Conservation (phyloP, 2,797 vertebrate species). For the Miichthys miiuy region DNA sequence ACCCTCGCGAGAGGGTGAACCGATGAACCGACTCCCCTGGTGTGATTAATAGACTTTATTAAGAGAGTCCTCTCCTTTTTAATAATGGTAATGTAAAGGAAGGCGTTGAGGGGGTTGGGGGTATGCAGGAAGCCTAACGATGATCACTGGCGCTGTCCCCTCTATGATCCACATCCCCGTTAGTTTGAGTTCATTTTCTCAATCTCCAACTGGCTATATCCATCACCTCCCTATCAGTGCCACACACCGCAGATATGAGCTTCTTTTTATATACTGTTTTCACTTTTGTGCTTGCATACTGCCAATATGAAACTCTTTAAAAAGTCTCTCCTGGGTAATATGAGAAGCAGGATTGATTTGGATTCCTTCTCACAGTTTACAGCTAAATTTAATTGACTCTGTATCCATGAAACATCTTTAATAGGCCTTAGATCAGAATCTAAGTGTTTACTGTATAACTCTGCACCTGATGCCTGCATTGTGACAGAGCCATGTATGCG, state of each 20-base stretch:
- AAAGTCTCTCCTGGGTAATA: slow-evolving; percentile 72
- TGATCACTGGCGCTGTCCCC: slow-evolving; percentile 73
- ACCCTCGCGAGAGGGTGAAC: slow-evolving; percentile 82
- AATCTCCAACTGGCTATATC: slow-evolving; percentile 68
- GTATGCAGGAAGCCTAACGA: slow-evolving; percentile 75
- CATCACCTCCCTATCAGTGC: slow-evolving; percentile 74
- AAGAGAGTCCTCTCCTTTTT: slow-evolving; percentile 87
- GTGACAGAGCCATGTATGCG: slow-evolving; percentile 12
- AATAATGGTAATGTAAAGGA: slow-evolving; percentile 87
- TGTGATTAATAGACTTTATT: slow-evolving; percentile 91
- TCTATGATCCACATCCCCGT: slow-evolving; percentile 74
- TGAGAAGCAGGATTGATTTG: slow-evolving; percentile 71
- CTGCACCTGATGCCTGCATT: slow-evolving; percentile 37
- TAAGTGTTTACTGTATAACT: slow-evolving; percentile 55
- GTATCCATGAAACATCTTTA: slow-evolving; percentile 66
- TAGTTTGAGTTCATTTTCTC: slow-evolving; percentile 73
- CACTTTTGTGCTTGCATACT: slow-evolving; percentile 47
- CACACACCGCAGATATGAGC: slow-evolving; percentile 51
- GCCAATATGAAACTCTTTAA: slow-evolving; percentile 69
- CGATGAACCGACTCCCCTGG: slow-evolving; percentile 83
- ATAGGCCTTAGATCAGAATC: slow-evolving; percentile 54
- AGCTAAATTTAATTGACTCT: slow-evolving; percentile 74
- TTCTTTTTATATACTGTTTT: slow-evolving; percentile 70
- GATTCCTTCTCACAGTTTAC: slow-evolving; percentile 63
- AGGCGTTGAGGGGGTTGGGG: slow-evolving; percentile 47